A percentile compares a stretch with the other conserved stretches of the same genome.
Conservation (phyloP, 1,140 invertebrate genomes). For the Hydropsyche tenuis region DNA sequence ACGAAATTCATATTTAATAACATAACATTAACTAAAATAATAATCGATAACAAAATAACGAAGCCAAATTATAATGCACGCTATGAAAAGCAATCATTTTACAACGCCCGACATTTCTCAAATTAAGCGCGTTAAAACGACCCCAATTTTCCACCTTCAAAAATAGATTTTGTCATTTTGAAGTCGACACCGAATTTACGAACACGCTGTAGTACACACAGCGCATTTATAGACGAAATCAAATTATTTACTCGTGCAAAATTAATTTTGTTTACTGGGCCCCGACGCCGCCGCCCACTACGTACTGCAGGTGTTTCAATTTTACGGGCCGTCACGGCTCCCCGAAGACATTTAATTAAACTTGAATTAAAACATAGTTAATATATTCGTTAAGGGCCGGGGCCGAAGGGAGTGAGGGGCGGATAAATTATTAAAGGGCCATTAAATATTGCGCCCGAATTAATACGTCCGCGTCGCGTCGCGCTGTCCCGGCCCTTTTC, state of each 20-base stretch:
- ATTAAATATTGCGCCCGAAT: conserved; percentile 21
- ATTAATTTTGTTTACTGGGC: conserved; percentile 19
- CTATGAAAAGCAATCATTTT: too few species aligned
- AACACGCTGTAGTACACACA: too few species aligned
- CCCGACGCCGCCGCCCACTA: background rate
- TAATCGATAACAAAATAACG: too few species aligned
- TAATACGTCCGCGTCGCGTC: conserved; percentile 21
- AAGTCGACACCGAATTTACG: too few species aligned
- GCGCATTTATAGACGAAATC: conserved; percentile 1
- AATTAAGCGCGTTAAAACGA: too few species aligned
- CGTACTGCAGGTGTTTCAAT: conserved; percentile 21
- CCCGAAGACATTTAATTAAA: conserved; percentile 26
- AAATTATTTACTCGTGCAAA: conserved; percentile 5
- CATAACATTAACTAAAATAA: too few species aligned
- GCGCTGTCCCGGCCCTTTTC: background rate
- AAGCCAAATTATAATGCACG: too few species aligned
- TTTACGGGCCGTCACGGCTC: conserved; percentile 23
- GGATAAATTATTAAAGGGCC: conserved; percentile 23
- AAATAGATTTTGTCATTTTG: too few species aligned
- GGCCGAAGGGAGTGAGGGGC: background rate
- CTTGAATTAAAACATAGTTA: conserved; percentile 28
- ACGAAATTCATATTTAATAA: too few species aligned
- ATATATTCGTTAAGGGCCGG: conserved; percentile 7
- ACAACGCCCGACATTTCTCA: too few species aligned
- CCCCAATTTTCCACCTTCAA: too few species aligned